Conservation (phyloP, 2,113 vertebrate species). For the Cyprinodon variegatus region DNA sequence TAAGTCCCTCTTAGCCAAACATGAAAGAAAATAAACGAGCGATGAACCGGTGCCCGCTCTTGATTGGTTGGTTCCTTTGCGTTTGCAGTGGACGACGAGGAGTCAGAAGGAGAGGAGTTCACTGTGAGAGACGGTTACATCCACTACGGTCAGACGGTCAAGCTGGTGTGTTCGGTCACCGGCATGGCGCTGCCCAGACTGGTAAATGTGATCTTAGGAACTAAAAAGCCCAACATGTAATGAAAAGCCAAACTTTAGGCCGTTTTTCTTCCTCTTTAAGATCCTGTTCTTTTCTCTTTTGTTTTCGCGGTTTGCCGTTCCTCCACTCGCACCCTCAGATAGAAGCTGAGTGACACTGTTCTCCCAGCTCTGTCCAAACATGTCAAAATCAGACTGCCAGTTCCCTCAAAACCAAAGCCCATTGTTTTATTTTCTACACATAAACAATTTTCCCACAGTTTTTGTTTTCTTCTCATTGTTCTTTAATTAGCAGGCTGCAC, state of each 20-base stretch:
- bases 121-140: constrained; percentile 98
- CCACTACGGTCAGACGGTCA: constrained; percentile 98
- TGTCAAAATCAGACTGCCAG: background rate
- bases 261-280: background rate
- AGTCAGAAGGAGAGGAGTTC: constrained; percentile 99
- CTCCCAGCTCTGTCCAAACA: background rate
- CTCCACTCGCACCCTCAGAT: background rate
- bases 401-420: background rate
- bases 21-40: too few species aligned
- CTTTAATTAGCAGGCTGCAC: background rate
- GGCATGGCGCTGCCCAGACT: constrained; percentile 98
- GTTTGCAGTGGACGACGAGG: constrained; percentile 94
- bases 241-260: background rate
- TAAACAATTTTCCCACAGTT: background rate
- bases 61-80: constrained; percentile 3
- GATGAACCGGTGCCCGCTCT: constrained; percentile 1
- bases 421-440: background rate
- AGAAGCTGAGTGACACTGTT: background rate
- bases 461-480: background rate
- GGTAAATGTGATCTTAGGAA: constrained; percentile 76
- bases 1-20: constrained; percentile 75
- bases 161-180: constrained; percentile 98
- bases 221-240: background rate
- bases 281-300: too few species aligned
- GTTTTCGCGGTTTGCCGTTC: background rate